Evolutionary conservation across 2,113 vertebrate species (phyloP), one percentile per base, ranked within the genome.

Genomic region (Mixornis gularis): DNA sequence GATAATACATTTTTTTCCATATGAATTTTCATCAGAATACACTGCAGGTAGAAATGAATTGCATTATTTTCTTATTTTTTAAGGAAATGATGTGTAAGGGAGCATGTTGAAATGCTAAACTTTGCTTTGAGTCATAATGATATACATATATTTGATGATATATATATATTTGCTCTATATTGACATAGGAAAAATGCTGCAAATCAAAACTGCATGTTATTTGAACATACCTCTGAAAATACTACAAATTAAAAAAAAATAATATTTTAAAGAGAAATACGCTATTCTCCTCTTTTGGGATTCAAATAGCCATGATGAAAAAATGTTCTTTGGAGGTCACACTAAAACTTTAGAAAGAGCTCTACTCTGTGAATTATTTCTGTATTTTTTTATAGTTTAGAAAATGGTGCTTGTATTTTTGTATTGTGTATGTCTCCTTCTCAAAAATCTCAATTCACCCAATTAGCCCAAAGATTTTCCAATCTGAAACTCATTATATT

Each of bases 1-100:
- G 26, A 84, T 27, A 78, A 70, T n/a, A 27, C 1, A 14, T 60
- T 85, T 81, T 92, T 92, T 94, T 66, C 32, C 14, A 2, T 70
- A 16, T 8, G 6, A 59, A 2, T 34, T 92, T 27, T 64, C 21
- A 82, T 71, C 58, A 82, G 15, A 87, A 63, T 63, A 59, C 20
- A 59, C 4, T 7, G 3, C 26, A 79, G 78, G 74, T 95, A 93
- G 79, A 91, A 88, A 90, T 34, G 34, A 94, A 88, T 83, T 71
- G 52, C 49, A 49, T 36, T 58, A 4, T 89, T 79, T 78, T 70
- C 18, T 76, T 72, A 4, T 34, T n/a, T 77, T 69, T 78, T 26
- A 63, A 71, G 7, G 6, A 80, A 86, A 71, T n/a, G n/a, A 2
- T 36, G 7, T 78, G 8, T 40, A 8, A 60, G 8, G 46, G 7